These are phyloP conservation scores for Pangasianodon gigas DNA, from an alignment of 2,113 vertebrate genomes.

Conservation along the genomic window DNA sequence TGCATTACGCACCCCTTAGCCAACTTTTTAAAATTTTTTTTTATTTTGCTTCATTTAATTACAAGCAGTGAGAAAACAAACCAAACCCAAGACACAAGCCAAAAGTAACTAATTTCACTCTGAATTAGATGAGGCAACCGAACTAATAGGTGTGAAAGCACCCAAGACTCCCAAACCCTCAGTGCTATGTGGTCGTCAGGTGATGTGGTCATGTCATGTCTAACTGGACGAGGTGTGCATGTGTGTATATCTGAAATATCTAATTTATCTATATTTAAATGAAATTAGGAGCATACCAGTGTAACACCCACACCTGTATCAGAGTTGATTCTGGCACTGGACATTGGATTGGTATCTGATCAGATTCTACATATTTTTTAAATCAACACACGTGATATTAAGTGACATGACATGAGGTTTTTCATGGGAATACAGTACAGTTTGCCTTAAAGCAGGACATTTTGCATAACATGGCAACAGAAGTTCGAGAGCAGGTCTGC, in stretches of 20 bases:
- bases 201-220: neutral
- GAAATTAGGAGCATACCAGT: neutral
- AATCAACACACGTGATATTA: neutral
- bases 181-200: neutral
- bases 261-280: too few species aligned
- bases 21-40: too few species aligned
- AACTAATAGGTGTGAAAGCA: neutral
- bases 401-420: neutral
- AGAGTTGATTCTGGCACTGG: neutral
- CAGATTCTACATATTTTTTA: neutral
- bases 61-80: neutral
- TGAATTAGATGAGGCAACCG: neutral
- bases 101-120: neutral
- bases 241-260: neutral
- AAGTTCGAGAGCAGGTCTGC: neutral
- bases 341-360: neutral
- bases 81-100: neutral
- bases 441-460: neutral
- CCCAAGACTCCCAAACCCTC: neutral
- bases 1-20: too few species aligned
- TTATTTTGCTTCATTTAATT: neutral
- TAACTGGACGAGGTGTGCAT: neutral
- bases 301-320: neutral
- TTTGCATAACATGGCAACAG: neutral
- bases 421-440: neutral